Evolutionary conservation across 2,797 vertebrate species (phyloP), one percentile per base, ranked within the genome.

Genomic region (Enteromius mattozi): DNA sequence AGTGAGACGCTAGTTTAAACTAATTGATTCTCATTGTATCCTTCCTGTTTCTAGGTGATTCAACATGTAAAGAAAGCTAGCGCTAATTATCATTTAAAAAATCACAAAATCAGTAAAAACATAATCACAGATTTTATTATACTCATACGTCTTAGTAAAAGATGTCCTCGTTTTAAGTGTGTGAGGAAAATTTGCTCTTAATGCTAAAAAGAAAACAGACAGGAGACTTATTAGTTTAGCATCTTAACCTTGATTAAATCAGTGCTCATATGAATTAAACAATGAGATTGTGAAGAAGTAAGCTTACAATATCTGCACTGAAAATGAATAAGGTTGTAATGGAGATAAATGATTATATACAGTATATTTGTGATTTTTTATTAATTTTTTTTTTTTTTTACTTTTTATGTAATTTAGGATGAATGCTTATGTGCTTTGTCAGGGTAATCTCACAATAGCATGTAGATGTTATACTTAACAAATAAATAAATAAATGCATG

Each of bases 11-110:
- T 17, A 16, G 42, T 51, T 74, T 65, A 47, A 30, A 59, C 12
- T 30, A 66, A 75, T 7, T 51, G 8, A 65, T 8, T 65, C 68
- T 33, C 37, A 33, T 14, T 13, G 7, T 59, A 70, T 81, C 54
- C 24, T 8, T 2, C 13, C 51, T 75, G 37, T 37, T 59, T 71
- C 33, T 42, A 74, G 8, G 13, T 49, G 56, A 49, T 37, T 49
- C 70, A 82, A 27, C 80, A 65, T 49, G 56, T 65, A 59, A 82
- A 49, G 21, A 65, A 51, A 81, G 56, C 42, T 51, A 63, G 56
- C 54, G 3, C 40, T 63, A 63, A 74, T 75, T 0, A 49, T 65
- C 19, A 63, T 59, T 40, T 75, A 37, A 24, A 30, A 65, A 63
- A 82, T 74, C 70, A 63, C 8, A 2, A 59, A 59, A 59, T 1